These are phyloP conservation scores for Myotis lucifugus DNA, from an alignment of 2,113 vertebrate genomes.

Conservation along the genomic window DNA sequence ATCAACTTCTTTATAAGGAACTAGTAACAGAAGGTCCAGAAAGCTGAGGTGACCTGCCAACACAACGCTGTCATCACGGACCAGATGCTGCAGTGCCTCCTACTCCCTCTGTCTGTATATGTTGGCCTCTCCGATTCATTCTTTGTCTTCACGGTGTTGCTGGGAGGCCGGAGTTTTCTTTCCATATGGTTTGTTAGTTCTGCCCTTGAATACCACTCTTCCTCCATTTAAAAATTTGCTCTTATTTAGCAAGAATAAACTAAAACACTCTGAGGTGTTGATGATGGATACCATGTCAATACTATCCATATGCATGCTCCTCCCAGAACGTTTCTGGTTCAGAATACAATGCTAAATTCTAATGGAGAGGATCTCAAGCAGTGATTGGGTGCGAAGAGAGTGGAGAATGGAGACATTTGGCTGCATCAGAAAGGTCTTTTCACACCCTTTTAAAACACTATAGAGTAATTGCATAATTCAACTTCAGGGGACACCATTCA, in stretches of 20 bases:
- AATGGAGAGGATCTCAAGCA: background rate
- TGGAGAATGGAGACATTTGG: background rate
- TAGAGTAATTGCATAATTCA: background rate
- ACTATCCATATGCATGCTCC: background rate
- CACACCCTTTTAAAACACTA: background rate
- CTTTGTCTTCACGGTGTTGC: background rate
- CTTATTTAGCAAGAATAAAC: conserved; percentile 4
- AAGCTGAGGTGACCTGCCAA: background rate
- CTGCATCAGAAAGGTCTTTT: background rate
- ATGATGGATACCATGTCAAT: background rate
- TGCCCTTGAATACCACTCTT: background rate
- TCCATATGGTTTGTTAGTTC: background rate
- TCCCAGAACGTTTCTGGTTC: background rate
- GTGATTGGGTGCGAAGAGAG: background rate
- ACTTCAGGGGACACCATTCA: background rate
- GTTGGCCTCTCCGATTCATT: background rate
- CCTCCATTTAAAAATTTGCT: background rate
- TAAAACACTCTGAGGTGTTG: background rate
- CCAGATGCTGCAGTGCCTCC: background rate
- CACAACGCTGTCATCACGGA: rapidly evolving
- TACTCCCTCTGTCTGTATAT: background rate
- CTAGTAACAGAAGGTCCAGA: background rate
- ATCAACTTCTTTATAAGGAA: background rate
- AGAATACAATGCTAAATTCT: background rate
- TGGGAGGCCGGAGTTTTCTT: background rate